Base-by-base conservation (phyloP, 2,113 vertebrate genomes). In the Paramormyrops kingsleyae region DNA sequence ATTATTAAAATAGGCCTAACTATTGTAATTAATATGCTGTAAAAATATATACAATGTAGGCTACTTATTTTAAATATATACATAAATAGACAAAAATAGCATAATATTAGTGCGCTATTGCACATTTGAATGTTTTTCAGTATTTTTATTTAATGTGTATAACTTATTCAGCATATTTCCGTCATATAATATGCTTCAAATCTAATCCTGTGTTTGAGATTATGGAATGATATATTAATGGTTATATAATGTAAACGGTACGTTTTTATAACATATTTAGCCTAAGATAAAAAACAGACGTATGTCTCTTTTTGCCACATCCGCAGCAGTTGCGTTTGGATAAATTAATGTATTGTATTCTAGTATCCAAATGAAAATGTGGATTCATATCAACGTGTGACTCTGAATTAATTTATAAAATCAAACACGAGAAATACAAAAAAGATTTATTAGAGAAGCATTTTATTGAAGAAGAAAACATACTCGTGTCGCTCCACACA, bases 401-500 rank as follows among this genome's bases (percentile, higher is more conserved):
- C 59, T 62, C 21, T 3, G 24, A 62, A 70, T 31, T 70, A 10
- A 12, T 70, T 70, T 70, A 70, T 46, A n/a, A 84, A 84, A 12
- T 24, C 19, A 46, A 24, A 24, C 44, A 84, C 39, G 42, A 84
- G 2, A 24, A 10, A 84, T 47, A 84, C 39, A 42, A 84, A 47
- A 83, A 13, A 17, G 49, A n/a, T 19, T 47, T 39, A 47, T n/a
- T 10, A 84, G 19, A 52, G 27, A 80, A 35, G 15, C 5, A 42
- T 88, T 90, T 90, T 90, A 90, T 90, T 90, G 44, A 19, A 49
- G 42, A 85, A 44, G 53, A 52, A 24, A 88, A 39, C 19, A 77
- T 52, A 56, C 35, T 80, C 39, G 3, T 62, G 35, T 47, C 50
- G 8, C 39, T 13, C 89, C 90, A 90, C 90, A 77, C 56, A 84